Base-by-base conservation (phyloP, 2,888 invertebrate genomes). In the Anoplius nigerrimus region DNA sequence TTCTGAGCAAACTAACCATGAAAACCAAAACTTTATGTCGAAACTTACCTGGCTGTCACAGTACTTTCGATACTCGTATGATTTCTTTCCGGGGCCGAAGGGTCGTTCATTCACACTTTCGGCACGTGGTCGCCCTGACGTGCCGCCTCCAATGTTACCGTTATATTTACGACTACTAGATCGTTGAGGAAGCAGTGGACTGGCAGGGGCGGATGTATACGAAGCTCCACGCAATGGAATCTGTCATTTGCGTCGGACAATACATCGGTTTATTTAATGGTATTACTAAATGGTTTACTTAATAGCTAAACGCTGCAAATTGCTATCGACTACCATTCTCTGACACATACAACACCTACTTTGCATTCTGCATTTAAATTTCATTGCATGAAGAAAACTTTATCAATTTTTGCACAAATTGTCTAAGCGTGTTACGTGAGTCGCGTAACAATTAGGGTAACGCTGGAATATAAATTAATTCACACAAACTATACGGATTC, bases 31-130 rank as follows among this genome's bases (percentile, higher is more conserved):
- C 53, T 20, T 43, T 54, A n/a, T 46, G 45, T 27, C 6, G 27
- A 13, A 24, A 62, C 79, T 76, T 89, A 91, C 92, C 90, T 91
- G 91, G 66, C 82, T 82, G 71, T 89, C 89, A 81, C 79, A 85
- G 82, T 88, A 88, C 75, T 89, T 90, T 68, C 87, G 85, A 62
- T 84, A 86, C 66, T 91, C 91, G 84, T 91, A 91, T n/a, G 91
- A 90, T 70, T 91, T 88, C 79, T 91, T 91, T 60, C 92, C 91
- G 22, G 92, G 91, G 75, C 93, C 91, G 85, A 93, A 93, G 48
- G 93, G 93, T 74, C 93, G 89, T 83, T 93, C 93, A 80, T 90
- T 89, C 71, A 90, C 90, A 77, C 88, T 88, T 62, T 88, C 88
- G 2, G 88, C 88, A 16, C 88, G 78, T 1, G 88, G 87, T 67